These are phyloP conservation scores for Pongo abelii DNA, from an alignment of 2,113 vertebrate genomes.

Conservation along the genomic window DNA sequence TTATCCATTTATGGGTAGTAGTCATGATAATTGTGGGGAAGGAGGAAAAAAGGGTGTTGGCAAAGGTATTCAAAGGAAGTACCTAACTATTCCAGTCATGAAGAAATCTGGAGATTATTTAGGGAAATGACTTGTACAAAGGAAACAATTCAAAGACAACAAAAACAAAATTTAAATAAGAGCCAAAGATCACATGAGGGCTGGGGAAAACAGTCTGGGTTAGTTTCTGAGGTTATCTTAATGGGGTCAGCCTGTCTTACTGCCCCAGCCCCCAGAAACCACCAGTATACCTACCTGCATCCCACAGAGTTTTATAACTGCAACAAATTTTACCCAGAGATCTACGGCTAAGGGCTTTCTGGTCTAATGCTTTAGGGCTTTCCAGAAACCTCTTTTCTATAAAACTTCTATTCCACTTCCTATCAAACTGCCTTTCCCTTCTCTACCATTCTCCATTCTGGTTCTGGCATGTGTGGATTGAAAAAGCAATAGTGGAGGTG, in stretches of 20 bases:
- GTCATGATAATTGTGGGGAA: not conserved
- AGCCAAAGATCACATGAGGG: not conserved
- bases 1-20: not conserved
- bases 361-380: not conserved
- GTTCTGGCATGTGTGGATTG: not conserved
- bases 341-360: not conserved
- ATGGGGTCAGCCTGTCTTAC: not conserved
- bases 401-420: not conserved
- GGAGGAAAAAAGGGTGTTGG: not conserved
- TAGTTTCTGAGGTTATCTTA: not conserved
- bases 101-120: constrained; percentile 37
- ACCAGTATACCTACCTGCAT: not conserved
- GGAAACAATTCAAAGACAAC: constrained; percentile 31
- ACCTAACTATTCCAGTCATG: not conserved
- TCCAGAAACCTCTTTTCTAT: not conserved
- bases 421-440: not conserved
- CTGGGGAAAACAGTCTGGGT: not conserved
- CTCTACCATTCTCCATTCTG: not conserved
- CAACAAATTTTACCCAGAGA: not conserved
- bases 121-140: constrained; percentile 41
- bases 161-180: constrained; percentile 44
- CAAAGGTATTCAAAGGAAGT: not conserved
- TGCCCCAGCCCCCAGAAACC: not conserved
- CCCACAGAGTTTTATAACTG: not conserved
- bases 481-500: not conserved